Conservation (phyloP, 2,113 vertebrate species). For the Rhinoderma darwinii region DNA sequence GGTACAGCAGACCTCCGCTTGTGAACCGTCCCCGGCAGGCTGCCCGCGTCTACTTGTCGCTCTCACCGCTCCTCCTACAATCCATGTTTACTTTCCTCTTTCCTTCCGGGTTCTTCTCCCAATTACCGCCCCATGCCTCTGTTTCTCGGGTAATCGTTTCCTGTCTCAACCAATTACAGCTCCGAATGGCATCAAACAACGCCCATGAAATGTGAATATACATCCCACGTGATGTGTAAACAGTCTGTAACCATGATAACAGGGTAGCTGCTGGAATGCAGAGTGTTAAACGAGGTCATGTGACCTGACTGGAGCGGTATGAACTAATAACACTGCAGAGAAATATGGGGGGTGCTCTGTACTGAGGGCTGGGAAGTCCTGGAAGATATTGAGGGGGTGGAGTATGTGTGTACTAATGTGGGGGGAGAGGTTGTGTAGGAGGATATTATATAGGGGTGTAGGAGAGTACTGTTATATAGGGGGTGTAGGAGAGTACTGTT, state of each 20-base stretch:
- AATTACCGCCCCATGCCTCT: not conserved
- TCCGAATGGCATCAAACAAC: not conserved
- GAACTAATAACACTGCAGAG: not conserved
- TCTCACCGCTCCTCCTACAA: not conserved
- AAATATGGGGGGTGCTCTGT: too few relatives aligned
- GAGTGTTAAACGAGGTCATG: not conserved
- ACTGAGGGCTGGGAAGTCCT: too few relatives aligned
- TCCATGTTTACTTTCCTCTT: conserved; percentile 36
- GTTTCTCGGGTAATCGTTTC: not conserved
- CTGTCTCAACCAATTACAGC: not conserved
- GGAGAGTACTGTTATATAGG: too few relatives aligned
- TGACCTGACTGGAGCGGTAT: not conserved
- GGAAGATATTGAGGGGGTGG: too few relatives aligned
- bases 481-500: too few relatives aligned
- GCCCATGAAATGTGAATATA: not conserved
- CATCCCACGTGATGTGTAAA: not conserved
- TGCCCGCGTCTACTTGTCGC: not conserved
- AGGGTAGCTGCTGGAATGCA: not conserved
- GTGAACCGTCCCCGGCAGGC: not conserved
- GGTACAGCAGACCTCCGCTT: too few relatives aligned
- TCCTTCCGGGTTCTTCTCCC: conserved; percentile 29
- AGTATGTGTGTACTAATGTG: too few relatives aligned
- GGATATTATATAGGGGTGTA: too few relatives aligned
- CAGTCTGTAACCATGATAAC: conserved; percentile 17
- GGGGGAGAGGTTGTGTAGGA: too few relatives aligned